These are phyloP conservation scores for Brachionus calyciflorus DNA, from an alignment of 1,140 invertebrate species.

Conservation along the genomic window DNA sequence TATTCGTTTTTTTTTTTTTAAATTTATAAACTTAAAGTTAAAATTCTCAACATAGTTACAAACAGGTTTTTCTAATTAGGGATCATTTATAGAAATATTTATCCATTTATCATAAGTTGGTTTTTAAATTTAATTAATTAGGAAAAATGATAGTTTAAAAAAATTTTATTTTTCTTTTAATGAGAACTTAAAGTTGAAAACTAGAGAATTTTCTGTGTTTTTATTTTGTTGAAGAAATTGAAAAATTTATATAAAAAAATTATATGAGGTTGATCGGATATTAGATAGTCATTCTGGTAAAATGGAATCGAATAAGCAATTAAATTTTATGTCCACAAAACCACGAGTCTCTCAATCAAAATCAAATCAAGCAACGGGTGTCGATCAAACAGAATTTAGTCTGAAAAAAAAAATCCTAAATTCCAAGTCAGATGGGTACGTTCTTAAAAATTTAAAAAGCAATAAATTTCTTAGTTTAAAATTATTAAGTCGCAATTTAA, in stretches of 20 bases:
- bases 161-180: constrained; percentile 3
- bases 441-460: background rate
- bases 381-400: no score
- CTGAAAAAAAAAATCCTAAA: background rate
- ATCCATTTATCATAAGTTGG: constrained; percentile 23
- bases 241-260: background rate
- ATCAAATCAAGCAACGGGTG: no score
- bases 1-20: no score
- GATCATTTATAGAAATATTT: background rate
- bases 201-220: constrained; percentile 4
- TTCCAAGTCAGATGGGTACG: constrained; percentile 32
- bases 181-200: constrained; percentile 30
- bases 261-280: background rate
- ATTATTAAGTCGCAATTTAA: background rate
- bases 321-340: no score
- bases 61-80: constrained; percentile 34
- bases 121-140: background rate
- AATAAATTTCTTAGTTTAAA: background rate
- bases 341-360: no score
- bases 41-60: no score
- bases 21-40: no score
- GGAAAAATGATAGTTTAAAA: background rate
- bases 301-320: no score
- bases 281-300: background rate
- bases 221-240: background rate